Evolutionary conservation across 1,140 invertebrate species (phyloP), one percentile per base, ranked within the genome.

Genomic region (Drosophila tani): DNA sequence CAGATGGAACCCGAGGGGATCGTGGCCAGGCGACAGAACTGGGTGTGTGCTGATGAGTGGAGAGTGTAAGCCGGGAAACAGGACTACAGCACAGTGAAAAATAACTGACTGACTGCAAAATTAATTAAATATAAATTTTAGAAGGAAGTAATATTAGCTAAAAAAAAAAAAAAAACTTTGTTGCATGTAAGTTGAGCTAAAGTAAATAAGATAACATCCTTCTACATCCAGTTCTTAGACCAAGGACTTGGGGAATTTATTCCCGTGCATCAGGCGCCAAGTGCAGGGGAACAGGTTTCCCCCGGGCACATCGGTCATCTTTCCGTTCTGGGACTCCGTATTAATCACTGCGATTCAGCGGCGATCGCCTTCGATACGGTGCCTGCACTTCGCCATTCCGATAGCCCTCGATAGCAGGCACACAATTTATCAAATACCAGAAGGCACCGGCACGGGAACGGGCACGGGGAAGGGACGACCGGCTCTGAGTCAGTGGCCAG

Each of bases 381-480:
- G 64, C 43, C 67, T 82, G 84, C 83, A 87, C 83, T 82, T 87
- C 81, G 67, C 71, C 57, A 50, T 55, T 76, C 32, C 67, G 67
- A 70, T 70, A 70, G 67, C 67, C 68, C 64, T 62, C 75, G 75
- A 85, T 81, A 82, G 60, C 82, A 69, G 65, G 80, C 57, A 59
- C 67, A 87, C 82, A 90, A 90, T 90, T 90, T 90, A 90, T 90
- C 85, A 90, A 90, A 90, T 80, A 56, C 67, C 62, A 69, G 43
- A 64, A 60, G 66, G 46, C 47, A 29, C 38, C 38, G 19, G 57
- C 46, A 53, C 27, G 21, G 21, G 21, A 1, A 21, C 21, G 21
- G 21, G 21, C 21, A 21, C 9, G n/a, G 27, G 35, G 17, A 15
- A 15, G 14, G 60, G 35, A 24, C 17, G 19, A 21, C 56, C 58